Conservation (phyloP, 2,113 vertebrate species). For the Brachypodius melanocephalos region DNA sequence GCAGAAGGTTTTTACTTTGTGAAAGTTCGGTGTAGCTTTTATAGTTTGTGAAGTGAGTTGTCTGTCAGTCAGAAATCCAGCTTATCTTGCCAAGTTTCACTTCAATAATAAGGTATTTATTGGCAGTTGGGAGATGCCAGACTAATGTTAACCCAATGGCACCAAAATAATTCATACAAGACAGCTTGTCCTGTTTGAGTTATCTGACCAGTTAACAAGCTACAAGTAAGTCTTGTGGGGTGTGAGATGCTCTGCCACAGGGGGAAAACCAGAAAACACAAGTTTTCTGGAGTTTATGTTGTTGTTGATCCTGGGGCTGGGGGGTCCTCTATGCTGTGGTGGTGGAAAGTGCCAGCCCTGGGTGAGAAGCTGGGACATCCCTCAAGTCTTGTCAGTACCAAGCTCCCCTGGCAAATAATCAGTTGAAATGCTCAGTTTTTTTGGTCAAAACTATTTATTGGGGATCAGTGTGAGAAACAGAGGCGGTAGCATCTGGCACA, state of each 20-base stretch:
- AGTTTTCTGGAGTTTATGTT: not conserved
- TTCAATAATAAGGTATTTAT: not conserved
- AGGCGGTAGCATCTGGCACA: not conserved
- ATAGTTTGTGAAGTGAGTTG: not conserved
- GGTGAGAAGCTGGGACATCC: not conserved
- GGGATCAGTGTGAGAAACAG: not conserved
- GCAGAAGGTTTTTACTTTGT: not conserved
- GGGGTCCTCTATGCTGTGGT: not conserved
- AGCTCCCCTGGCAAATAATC: not conserved
- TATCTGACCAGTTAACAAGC: not conserved
- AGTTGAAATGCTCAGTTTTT: not conserved
- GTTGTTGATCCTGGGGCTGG: not conserved
- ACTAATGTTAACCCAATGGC: not conserved
- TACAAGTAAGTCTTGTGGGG: not conserved
- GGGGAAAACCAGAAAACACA: not conserved
- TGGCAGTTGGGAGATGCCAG: not conserved
- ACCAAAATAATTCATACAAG: not conserved
- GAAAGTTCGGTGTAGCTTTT: not conserved
- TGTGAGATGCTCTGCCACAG: not conserved
- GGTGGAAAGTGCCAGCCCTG: accelerated
- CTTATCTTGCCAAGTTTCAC: not conserved
- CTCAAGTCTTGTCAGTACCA: not conserved
- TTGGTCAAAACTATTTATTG: not conserved
- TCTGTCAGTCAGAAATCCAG: not conserved
- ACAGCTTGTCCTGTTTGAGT: not conserved